Conservation (phyloP, 2,888 invertebrate genomes). For the Hydrotaea diabolus region DNA sequence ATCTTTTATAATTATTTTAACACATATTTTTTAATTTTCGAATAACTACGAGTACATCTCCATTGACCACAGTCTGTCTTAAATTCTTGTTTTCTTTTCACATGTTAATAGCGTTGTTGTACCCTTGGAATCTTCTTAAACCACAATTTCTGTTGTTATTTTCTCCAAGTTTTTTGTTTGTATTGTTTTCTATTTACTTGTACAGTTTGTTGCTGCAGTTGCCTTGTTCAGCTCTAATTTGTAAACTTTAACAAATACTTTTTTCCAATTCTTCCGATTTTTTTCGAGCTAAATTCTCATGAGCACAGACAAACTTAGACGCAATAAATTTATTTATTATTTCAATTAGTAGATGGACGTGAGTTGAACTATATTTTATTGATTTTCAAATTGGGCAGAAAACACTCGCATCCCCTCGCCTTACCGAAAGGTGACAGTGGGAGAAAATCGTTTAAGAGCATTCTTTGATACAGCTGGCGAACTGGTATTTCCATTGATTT, state of each 20-base stretch:
- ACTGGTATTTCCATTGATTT: too few relatives aligned
- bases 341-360: conserved; percentile 54
- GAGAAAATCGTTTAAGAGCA: neutral
- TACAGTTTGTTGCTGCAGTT: conserved; percentile 30
- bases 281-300: conserved; percentile 20
- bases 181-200: conserved; percentile 55
- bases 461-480: neutral
- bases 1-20: too few relatives aligned
- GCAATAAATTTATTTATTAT: conserved; percentile 52
- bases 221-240: conserved; percentile 31
- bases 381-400: conserved; percentile 26
- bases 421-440: neutral
- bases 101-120: neutral
- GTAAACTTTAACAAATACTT: conserved; percentile 24
- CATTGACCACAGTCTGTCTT: conserved; percentile 29
- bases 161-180: too few relatives aligned
- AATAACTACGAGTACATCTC: neutral
- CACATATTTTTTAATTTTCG: too few relatives aligned
- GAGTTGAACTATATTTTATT: conserved; percentile 53
- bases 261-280: neutral
- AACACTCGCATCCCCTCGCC: too few relatives aligned
- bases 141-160: conserved; percentile 24
- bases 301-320: neutral
- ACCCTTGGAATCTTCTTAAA: neutral
- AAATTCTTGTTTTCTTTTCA: conserved; percentile 40